Percentiles rank a stretch among this genome's conserved stretches.
These are phyloP conservation scores for Rhinogobio ventralis DNA, from an alignment of 2,797 vertebrate species.

Conservation along the genomic window DNA sequence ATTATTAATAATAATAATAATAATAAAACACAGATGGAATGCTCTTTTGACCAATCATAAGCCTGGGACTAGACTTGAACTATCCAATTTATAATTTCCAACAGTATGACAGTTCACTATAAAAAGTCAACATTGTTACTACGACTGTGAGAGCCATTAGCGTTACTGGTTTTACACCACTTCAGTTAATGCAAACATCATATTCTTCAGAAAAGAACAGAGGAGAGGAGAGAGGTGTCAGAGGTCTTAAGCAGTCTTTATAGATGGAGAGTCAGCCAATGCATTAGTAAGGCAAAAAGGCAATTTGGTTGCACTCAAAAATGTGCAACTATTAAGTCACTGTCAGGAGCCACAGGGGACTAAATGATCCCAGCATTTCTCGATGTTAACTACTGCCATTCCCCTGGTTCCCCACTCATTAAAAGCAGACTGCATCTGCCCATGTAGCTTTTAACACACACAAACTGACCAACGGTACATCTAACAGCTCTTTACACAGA, in stretches of 20 bases:
- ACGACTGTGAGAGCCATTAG: background rate
- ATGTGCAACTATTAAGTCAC: conserved; percentile 79
- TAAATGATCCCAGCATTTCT: conserved; percentile 81
- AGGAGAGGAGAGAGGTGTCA: conserved; percentile 35
- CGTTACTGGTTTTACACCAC: background rate
- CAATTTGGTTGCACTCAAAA: conserved; percentile 83
- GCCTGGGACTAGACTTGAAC: background rate
- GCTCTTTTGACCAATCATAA: background rate
- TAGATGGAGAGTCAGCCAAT: conserved; percentile 41
- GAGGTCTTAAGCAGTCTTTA: conserved; percentile 41
- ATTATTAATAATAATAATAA: background rate
- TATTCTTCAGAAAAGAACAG: background rate
- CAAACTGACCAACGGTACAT: conserved; percentile 58
- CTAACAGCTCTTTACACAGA: conserved; percentile 63
- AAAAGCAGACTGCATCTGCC: conserved; percentile 79
- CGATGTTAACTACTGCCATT: conserved; percentile 81
- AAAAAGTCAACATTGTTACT: background rate
- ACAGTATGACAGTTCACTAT: background rate
- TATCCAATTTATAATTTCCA: background rate
- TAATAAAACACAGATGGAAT: background rate
- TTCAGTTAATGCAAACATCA: background rate
- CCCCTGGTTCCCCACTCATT: conserved; percentile 82
- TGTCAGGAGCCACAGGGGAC: conserved; percentile 78
- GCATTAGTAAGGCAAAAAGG: conserved; percentile 66
- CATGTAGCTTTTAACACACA: conserved; percentile 80